Conservation (phyloP, 2,113 vertebrate species). For the Fregetta grallaria region DNA sequence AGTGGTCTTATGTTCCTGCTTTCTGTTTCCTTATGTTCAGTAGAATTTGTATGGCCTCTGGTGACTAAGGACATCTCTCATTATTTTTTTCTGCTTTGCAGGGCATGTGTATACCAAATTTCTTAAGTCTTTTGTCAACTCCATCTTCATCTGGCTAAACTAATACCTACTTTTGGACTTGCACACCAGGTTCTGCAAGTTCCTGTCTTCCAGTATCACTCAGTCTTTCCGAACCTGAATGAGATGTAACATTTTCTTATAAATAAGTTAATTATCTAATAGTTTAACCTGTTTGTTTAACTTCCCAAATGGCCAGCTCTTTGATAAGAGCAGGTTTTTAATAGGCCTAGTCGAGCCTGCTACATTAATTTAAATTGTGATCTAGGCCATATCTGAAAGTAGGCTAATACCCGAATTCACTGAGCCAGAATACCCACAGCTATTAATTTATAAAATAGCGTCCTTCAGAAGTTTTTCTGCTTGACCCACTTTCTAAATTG, state of each 20-base stretch:
- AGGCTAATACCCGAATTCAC: constrained; percentile 5
- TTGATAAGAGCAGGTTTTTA: constrained; percentile 18
- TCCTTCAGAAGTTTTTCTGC: constrained; percentile 12
- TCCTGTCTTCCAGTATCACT: not conserved
- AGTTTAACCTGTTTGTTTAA: constrained; percentile 31
- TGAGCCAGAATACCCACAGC: constrained; percentile 12
- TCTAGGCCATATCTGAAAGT: constrained; percentile 4
- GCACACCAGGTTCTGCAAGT: not conserved
- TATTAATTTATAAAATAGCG: constrained; percentile 17
- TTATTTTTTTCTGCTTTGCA: not conserved
- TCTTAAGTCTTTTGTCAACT: not conserved
- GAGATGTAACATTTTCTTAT: not conserved
- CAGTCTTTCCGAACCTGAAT: not conserved
- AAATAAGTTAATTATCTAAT: not conserved
- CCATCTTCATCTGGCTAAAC: not conserved
- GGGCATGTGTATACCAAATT: not conserved
- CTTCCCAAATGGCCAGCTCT: not conserved
- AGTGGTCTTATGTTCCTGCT: not conserved
- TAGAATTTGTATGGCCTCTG: not conserved
- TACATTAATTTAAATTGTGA: not conserved
- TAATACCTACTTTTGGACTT: not conserved
- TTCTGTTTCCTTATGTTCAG: not conserved
- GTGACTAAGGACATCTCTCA: not conserved
- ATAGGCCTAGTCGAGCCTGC: not conserved
- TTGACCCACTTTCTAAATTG: constrained; percentile 11